Percentiles rank a stretch among this genome's conserved stretches.
phyloP scores from a whole-genome alignment of 1,140 invertebrate species.

The Hydropsyche tenuis region DNA sequence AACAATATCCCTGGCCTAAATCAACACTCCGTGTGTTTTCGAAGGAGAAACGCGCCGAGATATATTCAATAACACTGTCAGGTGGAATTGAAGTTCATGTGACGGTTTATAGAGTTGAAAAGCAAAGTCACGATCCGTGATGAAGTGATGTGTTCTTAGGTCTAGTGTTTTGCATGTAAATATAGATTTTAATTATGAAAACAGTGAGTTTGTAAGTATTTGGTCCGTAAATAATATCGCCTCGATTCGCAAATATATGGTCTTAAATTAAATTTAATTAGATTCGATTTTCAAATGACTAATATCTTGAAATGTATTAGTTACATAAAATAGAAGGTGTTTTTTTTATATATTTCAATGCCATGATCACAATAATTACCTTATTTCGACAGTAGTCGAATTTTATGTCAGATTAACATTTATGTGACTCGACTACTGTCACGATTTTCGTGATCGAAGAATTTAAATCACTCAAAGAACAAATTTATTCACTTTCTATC shows the following conservation, averaged over 20 bases:
- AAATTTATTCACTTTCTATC: background rate
- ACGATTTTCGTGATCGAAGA: background rate
- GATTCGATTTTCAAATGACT: no score
- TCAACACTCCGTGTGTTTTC: conserved; percentile 5
- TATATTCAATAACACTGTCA: background rate
- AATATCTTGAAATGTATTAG: no score
- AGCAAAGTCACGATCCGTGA: conserved; percentile 7
- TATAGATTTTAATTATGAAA: background rate
- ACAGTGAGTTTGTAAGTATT: background rate
- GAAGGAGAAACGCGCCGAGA: background rate
- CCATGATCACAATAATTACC: no score
- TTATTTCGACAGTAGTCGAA: conserved; percentile 1
- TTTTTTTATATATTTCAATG: no score
- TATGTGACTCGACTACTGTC: conserved; percentile 4
- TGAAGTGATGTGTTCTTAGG: background rate
- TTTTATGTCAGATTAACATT: conserved; percentile 7
- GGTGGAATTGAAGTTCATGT: background rate
- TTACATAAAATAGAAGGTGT: no score
- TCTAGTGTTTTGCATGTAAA: background rate
- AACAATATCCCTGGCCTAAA: conserved; percentile 4
- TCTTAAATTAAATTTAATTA: no score
- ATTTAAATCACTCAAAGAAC: background rate
- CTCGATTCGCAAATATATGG: no score
- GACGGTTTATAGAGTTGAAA: background rate
- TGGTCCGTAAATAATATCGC: no score